Conservation (phyloP, 2,797 vertebrate species). For the Oreochromis mossambicus region DNA sequence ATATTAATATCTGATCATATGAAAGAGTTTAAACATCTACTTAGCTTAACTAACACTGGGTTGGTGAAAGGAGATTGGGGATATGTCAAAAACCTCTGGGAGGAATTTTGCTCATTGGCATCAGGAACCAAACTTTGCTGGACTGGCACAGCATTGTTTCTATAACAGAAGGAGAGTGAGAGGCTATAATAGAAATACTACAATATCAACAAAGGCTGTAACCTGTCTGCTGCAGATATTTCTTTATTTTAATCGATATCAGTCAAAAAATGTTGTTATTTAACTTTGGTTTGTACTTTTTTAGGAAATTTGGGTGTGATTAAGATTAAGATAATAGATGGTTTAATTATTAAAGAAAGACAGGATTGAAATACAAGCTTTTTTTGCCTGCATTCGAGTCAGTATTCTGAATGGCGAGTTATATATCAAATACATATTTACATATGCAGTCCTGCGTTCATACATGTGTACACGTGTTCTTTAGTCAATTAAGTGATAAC, state of each 20-base stretch:
- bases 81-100: not conserved
- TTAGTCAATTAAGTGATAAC: not conserved
- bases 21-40: not conserved
- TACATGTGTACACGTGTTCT: not conserved
- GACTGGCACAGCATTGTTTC: not conserved
- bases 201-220: not conserved
- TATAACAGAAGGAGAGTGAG: not conserved
- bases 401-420: not conserved
- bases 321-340: not conserved
- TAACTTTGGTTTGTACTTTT: not conserved
- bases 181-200: fast-evolving
- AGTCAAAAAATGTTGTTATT: not conserved
- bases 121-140: not conserved
- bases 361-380: not conserved
- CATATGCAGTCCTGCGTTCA: not conserved
- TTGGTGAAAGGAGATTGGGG: not conserved
- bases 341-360: not conserved
- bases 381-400: not conserved
- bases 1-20: not conserved
- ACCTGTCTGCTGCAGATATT: not conserved
- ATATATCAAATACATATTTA: not conserved
- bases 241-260: fast-evolving
- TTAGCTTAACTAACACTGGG: fast-evolving
- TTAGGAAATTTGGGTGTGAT: not conserved
- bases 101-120: not conserved